These are phyloP conservation scores for Aleiodes alternator DNA, from an alignment of 2,888 invertebrate genomes.

Conservation along the genomic window DNA sequence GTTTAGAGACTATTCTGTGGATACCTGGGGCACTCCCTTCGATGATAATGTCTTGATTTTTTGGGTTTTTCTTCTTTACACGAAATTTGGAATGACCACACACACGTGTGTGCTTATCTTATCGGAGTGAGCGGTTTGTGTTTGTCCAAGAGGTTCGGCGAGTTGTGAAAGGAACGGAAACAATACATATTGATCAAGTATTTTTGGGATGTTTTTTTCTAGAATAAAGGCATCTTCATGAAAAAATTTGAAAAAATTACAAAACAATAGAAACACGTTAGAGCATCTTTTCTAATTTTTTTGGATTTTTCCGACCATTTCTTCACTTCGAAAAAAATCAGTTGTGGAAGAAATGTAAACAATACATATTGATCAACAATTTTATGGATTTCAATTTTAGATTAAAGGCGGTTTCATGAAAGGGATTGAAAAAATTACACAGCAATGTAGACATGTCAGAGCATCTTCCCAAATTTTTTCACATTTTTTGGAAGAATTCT, in stretches of 20 bases:
- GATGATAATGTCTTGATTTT: background rate
- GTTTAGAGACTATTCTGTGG: background rate
- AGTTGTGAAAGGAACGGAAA: background rate
- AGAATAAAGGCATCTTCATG: too few species aligned
- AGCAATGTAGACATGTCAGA: too few species aligned
- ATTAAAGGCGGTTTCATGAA: too few species aligned
- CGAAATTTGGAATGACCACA: constrained; percentile 11
- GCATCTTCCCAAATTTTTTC: background rate
- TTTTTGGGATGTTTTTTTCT: background rate
- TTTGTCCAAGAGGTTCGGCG: constrained; percentile 4
- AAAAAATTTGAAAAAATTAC: too few species aligned
- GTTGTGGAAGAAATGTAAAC: too few species aligned
- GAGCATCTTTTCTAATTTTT: background rate
- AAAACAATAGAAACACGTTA: too few species aligned
- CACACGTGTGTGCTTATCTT: constrained; percentile 7
- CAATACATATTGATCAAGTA: background rate
- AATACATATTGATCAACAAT: too few species aligned
- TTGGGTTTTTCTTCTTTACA: background rate
- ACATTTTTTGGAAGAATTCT: background rate
- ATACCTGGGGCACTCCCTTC: background rate
- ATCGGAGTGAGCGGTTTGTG: background rate
- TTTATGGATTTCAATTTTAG: too few species aligned
- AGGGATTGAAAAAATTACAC: too few species aligned
- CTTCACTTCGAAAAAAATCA: background rate
- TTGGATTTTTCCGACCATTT: background rate